Base-by-base conservation (phyloP, 2,888 invertebrate species). In the Malthinus seriepunctatus region DNA sequence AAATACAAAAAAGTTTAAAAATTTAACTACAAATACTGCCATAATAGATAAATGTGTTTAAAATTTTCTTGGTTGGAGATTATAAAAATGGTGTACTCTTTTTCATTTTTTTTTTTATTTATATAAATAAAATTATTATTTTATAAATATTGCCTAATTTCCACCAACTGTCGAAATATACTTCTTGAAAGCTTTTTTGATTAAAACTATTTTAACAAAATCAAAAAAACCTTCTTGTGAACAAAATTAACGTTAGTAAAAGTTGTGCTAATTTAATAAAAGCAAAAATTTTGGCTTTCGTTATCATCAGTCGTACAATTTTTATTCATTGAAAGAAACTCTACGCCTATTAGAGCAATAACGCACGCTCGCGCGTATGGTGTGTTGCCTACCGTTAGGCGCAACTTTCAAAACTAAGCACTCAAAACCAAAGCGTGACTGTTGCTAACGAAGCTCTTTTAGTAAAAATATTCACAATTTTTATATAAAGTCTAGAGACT, bases 131-230 rank as follows among this genome's bases (percentile, higher is more conserved):
- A n/a, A 42, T 55, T 33, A 32, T 11, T 45, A 33, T 44, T 49
- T 53, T 49, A 35, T 11, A 42, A 51, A 32, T 38, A 12, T 34
- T 44, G 33, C 54, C 59, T 50, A 54, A 59, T 54, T 50, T 54
- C 59, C 54, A 59, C 59, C 59, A 59, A 59, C 54, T 59, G 59
- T 59, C 59, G 59, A 59, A 59, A 59, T 37, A 50, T 51, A 42
- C 45, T 8, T 35, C 6, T 42, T 8, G 39, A 15, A 42, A 42
- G 39, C 39, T 42, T 42, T 42, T 9, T 42, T 15, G 39, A 42
- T 23, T 23, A 15, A 14, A 42, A 42, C 39, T 1, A 42, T n/a
- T 15, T n/a, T n/a, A n/a, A 9, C 6, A 9, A 15, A 9, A 42
- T 42, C 39, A 9, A 42, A 23, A 42, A n/a, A 54, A 50, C 44